Percentiles rank a stretch among this genome's conserved stretches.
Conservation (phyloP, 2,888 invertebrate species). For the Drosophila nr. fundita region DNA sequence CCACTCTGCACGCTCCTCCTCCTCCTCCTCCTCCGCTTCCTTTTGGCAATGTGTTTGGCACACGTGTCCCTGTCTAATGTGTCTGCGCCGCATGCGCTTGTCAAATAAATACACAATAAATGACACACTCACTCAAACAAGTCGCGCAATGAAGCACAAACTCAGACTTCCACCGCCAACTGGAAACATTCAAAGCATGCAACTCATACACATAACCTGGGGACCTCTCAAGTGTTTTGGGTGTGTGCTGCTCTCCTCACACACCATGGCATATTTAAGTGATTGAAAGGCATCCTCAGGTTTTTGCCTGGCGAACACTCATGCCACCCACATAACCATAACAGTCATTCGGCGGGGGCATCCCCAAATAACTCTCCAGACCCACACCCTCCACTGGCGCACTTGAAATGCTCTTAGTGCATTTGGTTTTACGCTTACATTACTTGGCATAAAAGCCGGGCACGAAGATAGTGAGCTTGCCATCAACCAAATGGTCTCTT, state of each 20-base stretch:
- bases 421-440: conserved; percentile 63
- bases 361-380: conserved; percentile 2
- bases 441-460: conserved; percentile 50
- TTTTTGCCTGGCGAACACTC: conserved; percentile 13
- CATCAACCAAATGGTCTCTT: conserved; percentile 14
- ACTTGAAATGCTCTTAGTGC: conserved; percentile 64
- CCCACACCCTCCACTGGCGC: conserved; percentile 35
- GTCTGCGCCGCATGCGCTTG: conserved; percentile 61
- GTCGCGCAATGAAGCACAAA: conserved; percentile 38
- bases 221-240: conserved; percentile 51
- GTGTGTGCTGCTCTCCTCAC: conserved; percentile 26
- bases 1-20: background rate
- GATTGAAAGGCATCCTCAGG: conserved; percentile 61
- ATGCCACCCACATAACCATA: conserved; percentile 38
- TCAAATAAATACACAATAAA: conserved; percentile 75
- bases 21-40: background rate
- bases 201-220: conserved; percentile 39
- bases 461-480: conserved; percentile 20
- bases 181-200: conserved; percentile 1
- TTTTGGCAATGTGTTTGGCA: conserved; percentile 7
- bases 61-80: conserved; percentile 46
- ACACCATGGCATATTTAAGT: conserved; percentile 53
- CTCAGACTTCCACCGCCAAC: background rate
- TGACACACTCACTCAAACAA: conserved; percentile 66
- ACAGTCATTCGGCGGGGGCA: conserved; percentile 30